Evolutionary conservation across 2,797 vertebrate species (phyloP), one percentile per base, ranked within the genome.

Genomic region (Poeciliopsis infans): DNA sequence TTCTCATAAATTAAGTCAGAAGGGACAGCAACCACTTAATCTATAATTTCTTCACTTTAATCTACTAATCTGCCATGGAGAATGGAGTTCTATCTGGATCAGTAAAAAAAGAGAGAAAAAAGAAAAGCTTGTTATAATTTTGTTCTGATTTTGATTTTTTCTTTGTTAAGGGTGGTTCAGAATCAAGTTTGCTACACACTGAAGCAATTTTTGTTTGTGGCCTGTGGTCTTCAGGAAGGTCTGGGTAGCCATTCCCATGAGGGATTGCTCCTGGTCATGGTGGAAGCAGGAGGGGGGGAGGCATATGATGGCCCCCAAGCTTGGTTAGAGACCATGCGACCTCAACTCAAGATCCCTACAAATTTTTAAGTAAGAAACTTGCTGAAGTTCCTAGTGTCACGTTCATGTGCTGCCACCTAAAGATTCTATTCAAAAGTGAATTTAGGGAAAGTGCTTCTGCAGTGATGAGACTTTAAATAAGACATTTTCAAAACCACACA

Each of bases 21-120:
- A 83, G 77, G 77, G 59, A 76, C 83, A 76, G 86, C 84, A 71
- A 88, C 78, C 86, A 84, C 83, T 43, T 15, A 49, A 76, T 83
- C 71, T 89, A 79, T 78, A 72, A 76, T 80, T 76, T 82, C 72
- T 85, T 64, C 75, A 78, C 86, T 88, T 78, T 77, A 85, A 85
- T 88, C 85, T 55, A 88, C 84, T 16, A 76, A 83, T 79, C 76
- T 84, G 82, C 80, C 72, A 71, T 61, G 87, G 74, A 95, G 83
- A 73, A 86, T 75, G 89, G 78, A 72, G 87, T 84, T 93, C 94
- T 91, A 93, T 96, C 95, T 89, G 89, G 85, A 61, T 88, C 81
- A 72, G 85, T 92, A 90, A 93, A 89, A 64, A 64, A 20, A 36
- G 4, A 3, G 8, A 83, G 92, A 79, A 90, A 90, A 75, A 85